Percentiles rank a stretch among this genome's conserved stretches.
phyloP scores from a whole-genome alignment of 2,888 invertebrate genomes.

The Pollenia amentaria region DNA sequence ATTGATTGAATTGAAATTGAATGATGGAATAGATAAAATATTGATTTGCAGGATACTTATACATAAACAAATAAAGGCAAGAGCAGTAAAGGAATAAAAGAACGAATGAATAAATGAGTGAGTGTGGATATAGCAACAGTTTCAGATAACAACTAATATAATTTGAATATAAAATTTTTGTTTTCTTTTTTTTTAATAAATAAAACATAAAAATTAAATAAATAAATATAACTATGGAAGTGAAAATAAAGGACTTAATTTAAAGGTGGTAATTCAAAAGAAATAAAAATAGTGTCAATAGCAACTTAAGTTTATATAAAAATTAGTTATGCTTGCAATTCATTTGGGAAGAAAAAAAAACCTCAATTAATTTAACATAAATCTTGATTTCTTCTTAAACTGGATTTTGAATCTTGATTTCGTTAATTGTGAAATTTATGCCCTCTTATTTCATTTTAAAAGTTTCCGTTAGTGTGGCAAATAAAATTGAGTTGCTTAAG shows the following conservation, averaged over 20 bases:
- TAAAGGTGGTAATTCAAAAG: neutral
- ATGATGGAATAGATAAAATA: constrained; percentile 48
- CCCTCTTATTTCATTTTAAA: neutral
- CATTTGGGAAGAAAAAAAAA: neutral
- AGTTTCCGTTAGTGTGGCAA: neutral
- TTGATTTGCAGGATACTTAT: constrained; percentile 54
- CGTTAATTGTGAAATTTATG: neutral
- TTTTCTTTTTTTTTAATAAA: neutral
- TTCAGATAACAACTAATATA: constrained; percentile 24
- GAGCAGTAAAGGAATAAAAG: too few species aligned
- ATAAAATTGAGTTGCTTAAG: neutral
- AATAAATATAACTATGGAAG: neutral
- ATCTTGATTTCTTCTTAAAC: constrained; percentile 48
- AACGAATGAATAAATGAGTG: neutral
- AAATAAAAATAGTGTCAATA: constrained; percentile 7
- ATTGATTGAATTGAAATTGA: constrained; percentile 56
- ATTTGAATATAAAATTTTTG: constrained; percentile 19
- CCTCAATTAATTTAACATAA: neutral
- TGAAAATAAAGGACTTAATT: too few species aligned
- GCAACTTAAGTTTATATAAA: constrained; percentile 14
- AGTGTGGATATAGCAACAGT: neutral
- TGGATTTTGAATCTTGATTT: neutral
- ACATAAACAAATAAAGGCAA: constrained; percentile 42
- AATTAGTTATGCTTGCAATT: constrained; percentile 1
- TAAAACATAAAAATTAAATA: constrained; percentile 8